Conservation (phyloP, 2,797 vertebrate genomes). For the Yasuhikotakia modesta region DNA sequence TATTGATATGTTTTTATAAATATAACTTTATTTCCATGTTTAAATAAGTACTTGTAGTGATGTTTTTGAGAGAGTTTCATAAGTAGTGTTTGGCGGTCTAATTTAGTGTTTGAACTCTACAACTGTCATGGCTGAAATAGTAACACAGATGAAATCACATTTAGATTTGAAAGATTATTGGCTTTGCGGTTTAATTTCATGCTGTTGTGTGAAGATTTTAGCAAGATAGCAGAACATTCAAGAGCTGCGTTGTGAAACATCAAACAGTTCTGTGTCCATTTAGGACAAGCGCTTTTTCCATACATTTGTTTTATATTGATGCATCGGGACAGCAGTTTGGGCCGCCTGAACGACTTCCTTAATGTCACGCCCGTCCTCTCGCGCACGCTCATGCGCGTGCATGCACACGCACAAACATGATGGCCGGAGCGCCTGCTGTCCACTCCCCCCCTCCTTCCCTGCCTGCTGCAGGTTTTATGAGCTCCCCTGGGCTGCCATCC, state of each 20-base stretch:
- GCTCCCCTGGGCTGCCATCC: slow-evolving; percentile 84
- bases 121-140: slow-evolving; percentile 69
- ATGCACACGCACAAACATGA: slow-evolving; percentile 54
- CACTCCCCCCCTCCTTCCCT: slow-evolving; percentile 68
- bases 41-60: neutral
- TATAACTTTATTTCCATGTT: neutral
- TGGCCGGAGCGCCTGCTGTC: slow-evolving; percentile 79
- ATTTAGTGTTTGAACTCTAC: no score
- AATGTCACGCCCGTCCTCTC: slow-evolving; percentile 73
- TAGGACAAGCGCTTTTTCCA: slow-evolving; percentile 17
- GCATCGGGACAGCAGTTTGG: slow-evolving; percentile 77
- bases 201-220: slow-evolving; percentile 54
- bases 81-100: slow-evolving; percentile 28
- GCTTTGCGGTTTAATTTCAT: slow-evolving; percentile 67
- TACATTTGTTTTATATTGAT: slow-evolving; percentile 67
- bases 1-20: no score
- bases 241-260: neutral
- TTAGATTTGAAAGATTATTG: no score
- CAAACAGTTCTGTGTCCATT: slow-evolving; percentile 31
- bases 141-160: slow-evolving; percentile 71
- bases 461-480: slow-evolving; percentile 81
- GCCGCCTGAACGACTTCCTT: slow-evolving; percentile 74
- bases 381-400: slow-evolving; percentile 31
- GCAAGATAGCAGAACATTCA: slow-evolving; percentile 28
- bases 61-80: neutral